These are phyloP conservation scores for Pampus argenteus DNA, from an alignment of 2,797 vertebrate species.

Conservation along the genomic window DNA sequence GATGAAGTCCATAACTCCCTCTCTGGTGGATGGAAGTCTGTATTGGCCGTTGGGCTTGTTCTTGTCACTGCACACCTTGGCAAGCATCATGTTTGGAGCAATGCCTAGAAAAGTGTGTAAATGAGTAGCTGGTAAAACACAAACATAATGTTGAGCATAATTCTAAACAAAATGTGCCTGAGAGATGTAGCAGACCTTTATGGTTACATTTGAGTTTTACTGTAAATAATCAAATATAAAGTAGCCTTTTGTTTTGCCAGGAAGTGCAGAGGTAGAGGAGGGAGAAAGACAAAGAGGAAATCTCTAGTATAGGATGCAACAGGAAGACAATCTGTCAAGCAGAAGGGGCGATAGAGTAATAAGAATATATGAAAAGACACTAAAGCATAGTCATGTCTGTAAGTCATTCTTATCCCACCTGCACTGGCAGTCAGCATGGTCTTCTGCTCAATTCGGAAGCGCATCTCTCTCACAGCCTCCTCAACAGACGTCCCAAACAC, in stretches of 20 bases:
- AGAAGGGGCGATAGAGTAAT: too few species aligned
- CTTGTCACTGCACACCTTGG: constrained; percentile 98
- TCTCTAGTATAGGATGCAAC: background rate
- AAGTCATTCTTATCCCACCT: constrained; percentile 79
- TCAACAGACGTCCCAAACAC: constrained; percentile 92
- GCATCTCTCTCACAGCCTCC: constrained; percentile 96
- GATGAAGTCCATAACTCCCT: constrained; percentile 92
- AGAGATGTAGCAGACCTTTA: background rate
- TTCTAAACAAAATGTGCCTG: constrained; percentile 9
- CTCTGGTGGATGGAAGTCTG: constrained; percentile 86
- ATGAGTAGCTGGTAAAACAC: constrained; percentile 32
- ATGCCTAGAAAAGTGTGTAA: constrained; percentile 87
- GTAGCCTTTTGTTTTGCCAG: background rate
- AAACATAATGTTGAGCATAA: constrained; percentile 7
- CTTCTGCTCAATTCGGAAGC: constrained; percentile 96
- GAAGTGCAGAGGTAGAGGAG: background rate
- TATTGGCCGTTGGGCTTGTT: constrained; percentile 98
- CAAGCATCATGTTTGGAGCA: constrained; percentile 96
- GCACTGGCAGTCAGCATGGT: constrained; percentile 95
- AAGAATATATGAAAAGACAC: background rate
- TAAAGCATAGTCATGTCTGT: background rate
- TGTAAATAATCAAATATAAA: constrained; percentile 1
- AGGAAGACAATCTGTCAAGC: background rate
- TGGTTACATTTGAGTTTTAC: constrained; percentile 2
- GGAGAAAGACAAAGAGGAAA: background rate